Conservation (phyloP, 2,888 invertebrate species). For the Nymphalis urticae region DNA sequence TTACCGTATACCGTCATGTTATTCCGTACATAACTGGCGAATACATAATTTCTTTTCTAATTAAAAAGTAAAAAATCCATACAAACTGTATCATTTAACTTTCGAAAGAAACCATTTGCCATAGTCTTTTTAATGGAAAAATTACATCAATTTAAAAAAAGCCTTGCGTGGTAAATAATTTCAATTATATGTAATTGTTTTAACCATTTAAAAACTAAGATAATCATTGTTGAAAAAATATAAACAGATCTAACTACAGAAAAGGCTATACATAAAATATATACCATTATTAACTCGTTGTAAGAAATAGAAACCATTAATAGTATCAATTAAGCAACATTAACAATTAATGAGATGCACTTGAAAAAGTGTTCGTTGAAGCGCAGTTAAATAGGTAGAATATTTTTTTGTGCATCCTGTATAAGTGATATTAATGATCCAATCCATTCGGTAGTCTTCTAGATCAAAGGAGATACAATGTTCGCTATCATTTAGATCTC, state of each 20-base stretch:
- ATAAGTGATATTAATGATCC: conserved; percentile 12
- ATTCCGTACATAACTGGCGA: too few species aligned
- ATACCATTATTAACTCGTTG: background rate
- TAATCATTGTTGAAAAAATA: background rate
- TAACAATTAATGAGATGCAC: conserved; percentile 15
- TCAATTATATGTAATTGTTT: too few species aligned
- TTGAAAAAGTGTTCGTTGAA: conserved; percentile 9
- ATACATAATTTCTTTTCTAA: too few species aligned
- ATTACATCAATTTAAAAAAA: too few species aligned
- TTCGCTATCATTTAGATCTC: conserved; percentile 5
- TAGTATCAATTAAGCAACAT: conserved; percentile 9
- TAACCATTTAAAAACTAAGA: background rate
- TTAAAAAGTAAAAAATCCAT: too few species aligned
- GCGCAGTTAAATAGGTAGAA: background rate
- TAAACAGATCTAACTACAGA: background rate
- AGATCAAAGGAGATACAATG: conserved; percentile 13
- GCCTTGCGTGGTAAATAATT: too few species aligned
- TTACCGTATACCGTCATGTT: too few species aligned
- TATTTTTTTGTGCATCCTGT: conserved; percentile 2
- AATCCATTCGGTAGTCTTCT: conserved; percentile 4
- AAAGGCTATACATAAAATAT: background rate
- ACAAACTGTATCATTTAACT: too few species aligned
- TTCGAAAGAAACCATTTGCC: too few species aligned
- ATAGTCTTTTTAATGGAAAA: too few species aligned
- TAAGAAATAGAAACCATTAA: conserved; percentile 1